These are phyloP conservation scores for Heloderma charlesbogerti DNA, from an alignment of 2,113 vertebrate genomes.

Conservation along the genomic window DNA sequence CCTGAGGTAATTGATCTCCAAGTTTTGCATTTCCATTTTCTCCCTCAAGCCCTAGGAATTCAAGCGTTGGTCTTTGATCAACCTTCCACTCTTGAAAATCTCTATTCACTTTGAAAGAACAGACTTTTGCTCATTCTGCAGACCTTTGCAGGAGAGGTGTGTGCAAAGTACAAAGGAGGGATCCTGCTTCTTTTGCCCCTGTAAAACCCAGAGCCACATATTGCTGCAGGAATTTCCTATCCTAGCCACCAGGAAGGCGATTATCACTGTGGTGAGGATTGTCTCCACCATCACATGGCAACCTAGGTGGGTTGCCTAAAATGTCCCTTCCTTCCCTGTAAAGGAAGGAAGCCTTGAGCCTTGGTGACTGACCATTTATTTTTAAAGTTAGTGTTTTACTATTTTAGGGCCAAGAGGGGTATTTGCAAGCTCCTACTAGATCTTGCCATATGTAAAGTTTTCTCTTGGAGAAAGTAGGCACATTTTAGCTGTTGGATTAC, in stretches of 20 bases:
- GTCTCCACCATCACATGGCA: background rate
- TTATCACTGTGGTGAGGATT: background rate
- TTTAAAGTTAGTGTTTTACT: background rate
- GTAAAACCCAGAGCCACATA: background rate
- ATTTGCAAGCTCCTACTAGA: background rate
- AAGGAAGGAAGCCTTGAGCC: background rate
- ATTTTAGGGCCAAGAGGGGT: background rate
- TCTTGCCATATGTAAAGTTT: background rate
- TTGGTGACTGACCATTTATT: background rate
- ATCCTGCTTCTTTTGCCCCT: background rate
- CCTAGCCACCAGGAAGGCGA: background rate
- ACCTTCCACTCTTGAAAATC: background rate
- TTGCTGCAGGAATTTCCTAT: background rate
- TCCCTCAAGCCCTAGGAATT: rapidly evolving
- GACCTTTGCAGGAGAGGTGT: background rate
- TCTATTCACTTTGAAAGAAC: background rate
- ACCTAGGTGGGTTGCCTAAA: background rate
- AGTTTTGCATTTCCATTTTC: background rate
- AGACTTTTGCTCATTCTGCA: background rate
- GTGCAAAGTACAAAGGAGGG: background rate
- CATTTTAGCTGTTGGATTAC: background rate
- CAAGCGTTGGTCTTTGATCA: background rate
- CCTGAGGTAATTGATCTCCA: slow-evolving; percentile 84
- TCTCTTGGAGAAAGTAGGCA: background rate
- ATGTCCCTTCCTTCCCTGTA: background rate